Conservation (phyloP, 2,113 vertebrate species). For the Jaculus jaculus region DNA sequence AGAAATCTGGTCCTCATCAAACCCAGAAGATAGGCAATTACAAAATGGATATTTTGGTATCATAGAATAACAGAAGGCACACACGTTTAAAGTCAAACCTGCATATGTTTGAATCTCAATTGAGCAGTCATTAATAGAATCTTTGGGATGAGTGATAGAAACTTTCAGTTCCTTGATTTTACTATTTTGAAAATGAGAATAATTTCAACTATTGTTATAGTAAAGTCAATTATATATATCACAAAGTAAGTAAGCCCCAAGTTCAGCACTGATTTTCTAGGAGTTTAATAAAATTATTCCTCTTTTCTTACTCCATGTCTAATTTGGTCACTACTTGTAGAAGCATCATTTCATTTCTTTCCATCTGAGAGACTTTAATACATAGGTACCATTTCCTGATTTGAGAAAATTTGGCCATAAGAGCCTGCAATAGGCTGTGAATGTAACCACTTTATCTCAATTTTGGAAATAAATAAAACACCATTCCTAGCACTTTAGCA, state of each 20-base stretch:
- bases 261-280: not conserved
- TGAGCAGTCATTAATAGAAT: not conserved
- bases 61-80: not conserved
- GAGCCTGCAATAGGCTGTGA: not conserved
- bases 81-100: not conserved
- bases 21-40: not conserved
- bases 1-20: conserved; percentile 9
- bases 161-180: not conserved
- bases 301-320: not conserved
- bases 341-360: conserved; percentile 12
- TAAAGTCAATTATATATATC: conserved; percentile 4
- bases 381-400: not conserved
- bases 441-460: not conserved
- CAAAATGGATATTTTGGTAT: not conserved
- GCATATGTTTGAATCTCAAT: not conserved
- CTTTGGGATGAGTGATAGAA: not conserved
- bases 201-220: not conserved
- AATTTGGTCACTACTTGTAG: not conserved
- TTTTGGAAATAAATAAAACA: not conserved
- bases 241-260: not conserved
- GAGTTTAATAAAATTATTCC: not conserved
- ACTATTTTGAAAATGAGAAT: not conserved
- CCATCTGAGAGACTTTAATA: not conserved
- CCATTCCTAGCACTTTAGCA: not conserved
- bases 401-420: conserved; percentile 9